Evolutionary conservation across 2,113 vertebrate genomes (phyloP), one percentile per base, ranked within the genome.

Genomic region (Alethe castanea): DNA sequence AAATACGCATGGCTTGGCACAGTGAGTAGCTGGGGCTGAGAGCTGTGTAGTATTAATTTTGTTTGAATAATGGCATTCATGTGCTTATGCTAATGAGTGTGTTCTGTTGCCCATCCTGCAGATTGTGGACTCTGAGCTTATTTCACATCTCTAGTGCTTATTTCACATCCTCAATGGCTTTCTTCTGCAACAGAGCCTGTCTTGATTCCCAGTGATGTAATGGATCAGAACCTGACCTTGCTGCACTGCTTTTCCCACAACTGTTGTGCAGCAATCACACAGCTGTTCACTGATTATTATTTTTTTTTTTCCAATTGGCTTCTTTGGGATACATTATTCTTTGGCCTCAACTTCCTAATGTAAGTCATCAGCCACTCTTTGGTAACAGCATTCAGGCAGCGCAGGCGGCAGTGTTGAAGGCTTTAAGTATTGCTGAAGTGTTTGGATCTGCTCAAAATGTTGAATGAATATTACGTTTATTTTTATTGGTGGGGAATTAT

Each of bases 301-400:
- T 6, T 19, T 52, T 52, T 33, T 40, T 47, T 31, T 8, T 4
- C 74, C 91, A 70, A 0, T 33, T 56, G 54, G 45, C 81, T 90
- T 82, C 78, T 86, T 94, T 91, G 81, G 93, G 91, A 96, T 28
- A 86, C 29, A 5, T 94, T 91, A 65, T 85, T 93, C 42, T 42
- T 82, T 73, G 93, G 91, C 84, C 45, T 80, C 59, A 28, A 13
- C 87, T 94, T 90, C 78, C 74, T 93, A 28, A 42, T 20, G 38
- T 38, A 26, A 86, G 56, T 66, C 61, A 60, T 83, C 74, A 69
- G 53, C 73, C 36, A 2, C 45, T 72, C 66, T 76, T 83, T 56
- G 61, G 22, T 77, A 92, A 44, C 50, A 48, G 6, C 16, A 2
- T 26, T 53, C 44, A 81, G 57, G 66, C 66, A 25, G 31, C 28